Evolutionary conservation across 2,888 invertebrate genomes (phyloP).

Genomic region (Villa cingulata): DNA sequence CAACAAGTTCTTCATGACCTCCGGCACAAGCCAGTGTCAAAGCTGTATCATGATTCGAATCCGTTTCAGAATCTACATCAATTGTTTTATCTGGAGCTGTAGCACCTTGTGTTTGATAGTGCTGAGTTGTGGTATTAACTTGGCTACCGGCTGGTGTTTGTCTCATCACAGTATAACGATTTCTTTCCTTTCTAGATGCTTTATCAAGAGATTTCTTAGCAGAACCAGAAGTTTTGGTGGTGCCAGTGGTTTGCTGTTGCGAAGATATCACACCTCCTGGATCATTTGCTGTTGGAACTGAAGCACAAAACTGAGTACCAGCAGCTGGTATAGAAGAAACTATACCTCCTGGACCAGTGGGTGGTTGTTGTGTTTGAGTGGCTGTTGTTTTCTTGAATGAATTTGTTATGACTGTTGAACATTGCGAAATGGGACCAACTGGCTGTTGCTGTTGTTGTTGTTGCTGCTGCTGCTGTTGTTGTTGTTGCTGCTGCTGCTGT

Average conservation of each 20-base stretch:
- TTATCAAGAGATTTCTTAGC: slow-evolving; percentile 35
- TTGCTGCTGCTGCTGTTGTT: slow-evolving; percentile 39
- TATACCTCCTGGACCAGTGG: slow-evolving; percentile 1
- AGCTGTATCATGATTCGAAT: slow-evolving; percentile 97
- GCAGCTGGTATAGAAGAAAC: slow-evolving; percentile 21
- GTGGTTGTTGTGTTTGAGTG: slow-evolving; percentile 44
- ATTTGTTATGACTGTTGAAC: slow-evolving; percentile 11
- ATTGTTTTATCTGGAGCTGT: slow-evolving; percentile 55
- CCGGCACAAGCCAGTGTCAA: slow-evolving; percentile 94
- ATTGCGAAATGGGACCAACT: background rate
- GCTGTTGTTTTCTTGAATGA: slow-evolving; percentile 21
- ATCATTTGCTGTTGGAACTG: slow-evolving; percentile 21
- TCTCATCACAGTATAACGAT: slow-evolving; percentile 30
- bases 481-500: slow-evolving; percentile 38
- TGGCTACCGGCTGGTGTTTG: slow-evolving; percentile 36
- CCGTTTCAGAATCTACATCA: slow-evolving; percentile 96
- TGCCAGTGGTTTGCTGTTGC: slow-evolving; percentile 12
- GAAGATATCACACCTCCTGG: slow-evolving; percentile 19
- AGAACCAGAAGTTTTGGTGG: slow-evolving; percentile 27
- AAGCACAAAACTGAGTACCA: slow-evolving; percentile 23
- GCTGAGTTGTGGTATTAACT: slow-evolving; percentile 22
- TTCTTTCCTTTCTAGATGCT: slow-evolving; percentile 36
- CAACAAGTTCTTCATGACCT: slow-evolving; percentile 91
- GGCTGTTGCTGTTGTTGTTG: slow-evolving; percentile 29
- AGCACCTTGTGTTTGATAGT: slow-evolving; percentile 27